phyloP scores from a whole-genome alignment of 2,797 vertebrate genomes.

The Epinephelus malabaricus region DNA sequence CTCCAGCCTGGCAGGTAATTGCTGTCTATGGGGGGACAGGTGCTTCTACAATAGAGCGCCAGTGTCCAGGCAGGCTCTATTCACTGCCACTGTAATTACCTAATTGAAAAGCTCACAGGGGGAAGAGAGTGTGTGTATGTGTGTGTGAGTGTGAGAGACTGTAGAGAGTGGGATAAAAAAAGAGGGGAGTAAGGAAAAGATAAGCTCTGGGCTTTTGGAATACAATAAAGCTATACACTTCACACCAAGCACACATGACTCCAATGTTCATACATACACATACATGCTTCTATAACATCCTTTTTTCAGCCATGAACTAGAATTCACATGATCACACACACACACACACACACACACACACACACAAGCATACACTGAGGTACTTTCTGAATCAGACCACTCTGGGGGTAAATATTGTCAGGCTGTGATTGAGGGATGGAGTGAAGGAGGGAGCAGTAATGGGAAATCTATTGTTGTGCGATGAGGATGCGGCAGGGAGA shows the following conservation, averaged over 20 bases:
- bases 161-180: constrained; percentile 37
- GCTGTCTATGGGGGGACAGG: constrained; percentile 83
- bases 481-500: constrained; percentile 53
- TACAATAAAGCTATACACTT: constrained; percentile 45
- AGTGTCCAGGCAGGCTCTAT: constrained; percentile 80
- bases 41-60: constrained; percentile 79
- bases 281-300: background rate
- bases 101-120: constrained; percentile 85
- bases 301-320: constrained; percentile 37
- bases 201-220: constrained; percentile 54
- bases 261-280: constrained; percentile 9
- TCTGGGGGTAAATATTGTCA: constrained; percentile 65
- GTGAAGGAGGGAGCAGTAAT: constrained; percentile 64
- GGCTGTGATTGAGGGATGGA: constrained; percentile 55
- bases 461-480: constrained; percentile 77
- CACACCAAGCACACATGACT: background rate
- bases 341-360: constrained; percentile 28
- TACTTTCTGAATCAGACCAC: constrained; percentile 59
- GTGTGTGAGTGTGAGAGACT: constrained; percentile 1
- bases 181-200: constrained; percentile 50
- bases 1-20: constrained; percentile 84
- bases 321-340: constrained; percentile 11
- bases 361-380: background rate
- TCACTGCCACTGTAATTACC: constrained; percentile 84
- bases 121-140: constrained; percentile 32